A percentile compares a stretch with the other conserved stretches of the same genome.
phyloP scores from a whole-genome alignment of 2,113 vertebrate genomes.

The Cyprinodon tularosa region DNA sequence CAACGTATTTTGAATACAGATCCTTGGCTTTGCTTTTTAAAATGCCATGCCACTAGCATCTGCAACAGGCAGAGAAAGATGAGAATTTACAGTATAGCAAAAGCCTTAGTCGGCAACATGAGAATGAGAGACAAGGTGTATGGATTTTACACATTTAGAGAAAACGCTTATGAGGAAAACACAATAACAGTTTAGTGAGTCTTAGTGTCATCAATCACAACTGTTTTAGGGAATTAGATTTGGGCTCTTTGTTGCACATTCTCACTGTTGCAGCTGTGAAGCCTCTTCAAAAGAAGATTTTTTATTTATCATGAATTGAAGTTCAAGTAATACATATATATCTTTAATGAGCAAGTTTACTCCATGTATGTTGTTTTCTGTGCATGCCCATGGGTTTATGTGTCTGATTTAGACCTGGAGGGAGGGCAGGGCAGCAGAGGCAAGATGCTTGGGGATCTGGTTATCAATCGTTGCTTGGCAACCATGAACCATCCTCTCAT shows the following conservation, averaged over 20 bases:
- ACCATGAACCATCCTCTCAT: slow-evolving; percentile 75
- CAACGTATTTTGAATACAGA: slow-evolving; percentile 48
- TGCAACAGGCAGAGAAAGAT: slow-evolving; percentile 19
- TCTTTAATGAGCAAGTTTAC: not conserved
- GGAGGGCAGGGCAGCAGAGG: slow-evolving; percentile 71
- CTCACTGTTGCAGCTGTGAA: not conserved
- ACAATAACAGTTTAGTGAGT: slow-evolving; percentile 42
- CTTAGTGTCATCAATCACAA: slow-evolving; percentile 39
- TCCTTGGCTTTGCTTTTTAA: slow-evolving; percentile 26
- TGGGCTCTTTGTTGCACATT: slow-evolving; percentile 8
- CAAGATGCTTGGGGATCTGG: slow-evolving; percentile 81
- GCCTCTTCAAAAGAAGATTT: not conserved
- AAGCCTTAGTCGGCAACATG: slow-evolving; percentile 13
- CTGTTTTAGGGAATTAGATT: slow-evolving; percentile 33
- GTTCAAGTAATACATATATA: not conserved
- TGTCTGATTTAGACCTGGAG: slow-evolving; percentile 51
- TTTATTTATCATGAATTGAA: not conserved
- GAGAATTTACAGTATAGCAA: slow-evolving; percentile 31
- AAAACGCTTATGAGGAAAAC: slow-evolving; percentile 25
- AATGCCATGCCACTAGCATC: slow-evolving; percentile 32
- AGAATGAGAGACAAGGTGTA: slow-evolving; percentile 41
- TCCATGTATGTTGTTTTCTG: slow-evolving; percentile 8
- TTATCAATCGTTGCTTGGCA: slow-evolving; percentile 83
- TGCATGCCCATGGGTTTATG: slow-evolving; percentile 5
- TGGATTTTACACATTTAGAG: slow-evolving; percentile 40